Percentiles rank a stretch among this genome's conserved stretches.
phyloP scores from a whole-genome alignment of 2,113 vertebrate species.

The Pycnonotus jocosus region DNA sequence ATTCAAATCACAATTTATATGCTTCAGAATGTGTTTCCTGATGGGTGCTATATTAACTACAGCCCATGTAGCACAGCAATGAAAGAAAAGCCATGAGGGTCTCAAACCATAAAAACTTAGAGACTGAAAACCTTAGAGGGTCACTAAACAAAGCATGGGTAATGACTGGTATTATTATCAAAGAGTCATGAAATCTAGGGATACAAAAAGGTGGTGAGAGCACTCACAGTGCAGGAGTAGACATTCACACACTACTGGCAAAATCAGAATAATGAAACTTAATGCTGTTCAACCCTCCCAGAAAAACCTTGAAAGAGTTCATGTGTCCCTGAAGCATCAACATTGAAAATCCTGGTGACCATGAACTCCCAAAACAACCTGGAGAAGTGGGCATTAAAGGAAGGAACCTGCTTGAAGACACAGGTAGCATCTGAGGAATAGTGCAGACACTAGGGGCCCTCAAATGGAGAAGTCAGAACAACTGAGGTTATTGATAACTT shows the following conservation, averaged over 20 bases:
- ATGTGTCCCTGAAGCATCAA: background rate
- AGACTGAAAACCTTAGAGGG: background rate
- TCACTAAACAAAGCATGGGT: background rate
- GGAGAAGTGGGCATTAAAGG: background rate
- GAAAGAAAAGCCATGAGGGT: background rate
- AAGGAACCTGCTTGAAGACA: background rate
- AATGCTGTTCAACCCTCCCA: background rate
- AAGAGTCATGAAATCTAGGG: background rate
- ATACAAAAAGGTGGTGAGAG: accelerated
- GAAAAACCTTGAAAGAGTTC: background rate
- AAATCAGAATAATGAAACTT: background rate
- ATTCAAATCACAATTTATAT: background rate
- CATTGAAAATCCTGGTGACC: background rate
- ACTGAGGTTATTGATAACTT: background rate
- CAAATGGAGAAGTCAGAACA: background rate
- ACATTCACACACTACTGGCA: background rate
- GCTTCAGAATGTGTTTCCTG: background rate
- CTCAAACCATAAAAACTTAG: background rate
- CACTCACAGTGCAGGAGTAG: background rate
- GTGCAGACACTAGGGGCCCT: background rate
- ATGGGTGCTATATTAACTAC: background rate
- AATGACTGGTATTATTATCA: background rate
- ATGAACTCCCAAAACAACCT: background rate
- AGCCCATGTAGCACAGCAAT: background rate
- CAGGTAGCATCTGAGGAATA: background rate